phyloP scores from a whole-genome alignment of 30 jellyfish, hydroid and myxozoan genomes.

The Mastigias papua region DNA sequence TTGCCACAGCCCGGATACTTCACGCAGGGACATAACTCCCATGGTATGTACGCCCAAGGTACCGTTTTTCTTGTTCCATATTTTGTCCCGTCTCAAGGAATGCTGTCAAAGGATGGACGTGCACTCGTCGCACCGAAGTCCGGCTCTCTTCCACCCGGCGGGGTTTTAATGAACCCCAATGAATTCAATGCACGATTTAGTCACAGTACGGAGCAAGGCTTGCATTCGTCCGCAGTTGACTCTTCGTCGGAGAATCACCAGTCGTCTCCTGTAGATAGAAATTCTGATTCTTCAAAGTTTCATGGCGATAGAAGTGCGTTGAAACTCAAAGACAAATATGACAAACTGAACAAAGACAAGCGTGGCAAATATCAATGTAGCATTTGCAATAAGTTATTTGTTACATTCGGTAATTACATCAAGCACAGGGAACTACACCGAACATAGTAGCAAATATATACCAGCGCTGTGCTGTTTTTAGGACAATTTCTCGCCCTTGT shows the following conservation, averaged over 20 bases:
- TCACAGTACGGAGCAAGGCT: constrained; percentile 7
- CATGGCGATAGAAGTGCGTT: background rate
- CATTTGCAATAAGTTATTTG: constrained; percentile 46
- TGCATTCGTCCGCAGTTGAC: background rate
- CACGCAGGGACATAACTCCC: background rate
- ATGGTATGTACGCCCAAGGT: constrained; percentile 43
- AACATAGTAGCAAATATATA: background rate
- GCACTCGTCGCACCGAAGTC: constrained; percentile 8
- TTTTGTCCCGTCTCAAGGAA: constrained; percentile 56
- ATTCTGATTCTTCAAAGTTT: background rate
- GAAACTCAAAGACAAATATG: background rate
- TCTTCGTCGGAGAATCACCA: background rate
- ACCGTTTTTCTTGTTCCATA: constrained; percentile 68
- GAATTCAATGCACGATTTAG: constrained; percentile 39
- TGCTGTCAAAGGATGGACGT: constrained; percentile 20
- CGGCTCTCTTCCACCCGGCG: constrained; percentile 47
- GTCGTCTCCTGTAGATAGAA: background rate
- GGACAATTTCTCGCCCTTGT: too few species aligned
- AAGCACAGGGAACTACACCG: constrained; percentile 69
- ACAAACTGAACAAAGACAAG: background rate
- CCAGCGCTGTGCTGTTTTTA: background rate
- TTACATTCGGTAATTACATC: constrained; percentile 50
- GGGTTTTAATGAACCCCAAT: constrained; percentile 22
- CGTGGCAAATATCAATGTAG: constrained; percentile 16
- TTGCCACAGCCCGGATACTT: background rate